Evolutionary conservation across 2,888 invertebrate species (phyloP), one percentile per base, ranked within the genome.

Genomic region (Eupsilia transversa): DNA sequence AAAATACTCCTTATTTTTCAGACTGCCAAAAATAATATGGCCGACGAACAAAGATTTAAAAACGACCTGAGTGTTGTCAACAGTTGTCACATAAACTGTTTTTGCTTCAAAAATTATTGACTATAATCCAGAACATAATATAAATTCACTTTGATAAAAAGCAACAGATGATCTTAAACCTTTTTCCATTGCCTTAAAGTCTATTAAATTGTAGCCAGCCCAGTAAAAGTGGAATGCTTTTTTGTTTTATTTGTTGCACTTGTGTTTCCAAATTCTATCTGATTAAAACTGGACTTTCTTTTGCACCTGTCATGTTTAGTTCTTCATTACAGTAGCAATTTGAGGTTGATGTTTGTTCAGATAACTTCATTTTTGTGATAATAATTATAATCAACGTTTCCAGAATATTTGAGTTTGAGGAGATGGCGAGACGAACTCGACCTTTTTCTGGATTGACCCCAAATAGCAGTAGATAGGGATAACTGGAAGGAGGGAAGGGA

Each of bases 251-350:
- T 79, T 72, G 12, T 27, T 49, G n/a, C 63, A 66, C 56, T 65
- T 79, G 46, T 46, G 56, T 77, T 77, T 46, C 23, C 6, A 75
- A 74, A 72, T 82, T 35, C 71, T 38, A 41, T 43, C 20, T 81
- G 49, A 65, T 79, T 49, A 59, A 43, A 46, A 20, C 57, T 14
- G 14, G 14, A 23, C 52, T 81, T 85, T 84, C 82, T 81, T 67
- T 68, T 27, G 12, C 56, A 74, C 35, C 49, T 57, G 52, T 52
- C 30, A 59, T 80, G n/a, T 27, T 56, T 14, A 23, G 17, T 52
- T 65, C 41, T 49, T 69, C 35, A 57, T 65, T 38, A 30, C 0
- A 2, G 6, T 35, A 3, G 35, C 23, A 60, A 66, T 64, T 69
- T 66, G 4, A 23, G 30, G 14, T 9, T 49, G 23, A 46, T 23